Percentiles rank a stretch among this genome's conserved stretches.
These are phyloP conservation scores for Pteruthius melanotis DNA, from an alignment of 2,113 vertebrate species.

Conservation along the genomic window DNA sequence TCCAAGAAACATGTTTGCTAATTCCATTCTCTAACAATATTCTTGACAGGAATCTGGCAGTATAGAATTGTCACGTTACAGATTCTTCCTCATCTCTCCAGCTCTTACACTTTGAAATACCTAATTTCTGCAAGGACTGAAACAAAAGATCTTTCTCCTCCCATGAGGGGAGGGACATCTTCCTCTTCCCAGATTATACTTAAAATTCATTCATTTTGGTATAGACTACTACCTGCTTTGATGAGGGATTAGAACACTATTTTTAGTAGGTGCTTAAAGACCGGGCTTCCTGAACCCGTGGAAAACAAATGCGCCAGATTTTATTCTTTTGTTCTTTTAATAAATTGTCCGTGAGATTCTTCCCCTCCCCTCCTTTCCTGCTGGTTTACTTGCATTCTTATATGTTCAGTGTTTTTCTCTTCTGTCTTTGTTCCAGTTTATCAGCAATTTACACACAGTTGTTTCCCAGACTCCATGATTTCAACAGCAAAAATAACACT, in stretches of 20 bases:
- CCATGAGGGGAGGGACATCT: neutral
- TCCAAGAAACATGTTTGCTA: neutral
- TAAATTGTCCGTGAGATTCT: constrained; percentile 56
- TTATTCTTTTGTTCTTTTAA: constrained; percentile 68
- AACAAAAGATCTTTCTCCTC: constrained; percentile 1
- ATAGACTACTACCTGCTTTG: neutral
- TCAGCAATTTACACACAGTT: constrained; percentile 63
- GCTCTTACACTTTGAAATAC: neutral
- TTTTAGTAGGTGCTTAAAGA: constrained; percentile 55
- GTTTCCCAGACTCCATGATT: constrained; percentile 54
- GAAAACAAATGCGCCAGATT: constrained; percentile 55
- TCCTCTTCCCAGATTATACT: constrained; percentile 17
- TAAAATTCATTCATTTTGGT: constrained; percentile 23
- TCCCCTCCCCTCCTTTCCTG: constrained; percentile 64
- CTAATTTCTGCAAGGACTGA: neutral
- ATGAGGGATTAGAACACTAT: constrained; percentile 48
- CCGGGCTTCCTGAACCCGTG: constrained; percentile 37
- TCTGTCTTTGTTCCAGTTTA: constrained; percentile 65
- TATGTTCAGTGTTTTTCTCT: constrained; percentile 53
- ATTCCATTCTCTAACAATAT: neutral
- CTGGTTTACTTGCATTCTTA: constrained; percentile 62
- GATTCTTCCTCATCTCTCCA: neutral
- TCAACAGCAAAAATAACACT: constrained; percentile 61
- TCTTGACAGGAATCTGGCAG: neutral
- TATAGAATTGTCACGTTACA: neutral